phyloP scores from a whole-genome alignment of 2,113 vertebrate genomes.

The Aldabrachelys gigantea region DNA sequence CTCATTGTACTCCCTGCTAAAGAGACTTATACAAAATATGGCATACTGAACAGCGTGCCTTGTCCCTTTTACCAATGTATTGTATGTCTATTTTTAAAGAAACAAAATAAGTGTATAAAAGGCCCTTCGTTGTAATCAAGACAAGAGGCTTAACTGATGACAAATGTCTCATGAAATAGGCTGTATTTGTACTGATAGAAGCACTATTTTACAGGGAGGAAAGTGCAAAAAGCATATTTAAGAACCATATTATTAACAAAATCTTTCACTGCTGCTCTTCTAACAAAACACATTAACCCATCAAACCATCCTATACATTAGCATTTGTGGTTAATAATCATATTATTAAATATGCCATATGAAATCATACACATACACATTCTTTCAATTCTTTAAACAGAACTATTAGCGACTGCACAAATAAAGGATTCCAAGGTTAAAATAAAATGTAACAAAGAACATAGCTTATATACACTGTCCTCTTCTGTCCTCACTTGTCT shows the following conservation, averaged over 20 bases:
- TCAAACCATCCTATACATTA: not conserved
- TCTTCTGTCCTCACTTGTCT: not conserved
- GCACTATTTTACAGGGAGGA: conserved; percentile 13
- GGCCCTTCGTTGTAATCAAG: not conserved
- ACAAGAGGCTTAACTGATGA: not conserved
- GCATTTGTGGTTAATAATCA: not conserved
- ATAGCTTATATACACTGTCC: not conserved
- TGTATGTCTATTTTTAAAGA: conserved; percentile 13
- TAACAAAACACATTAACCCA: not conserved
- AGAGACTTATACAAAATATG: not conserved
- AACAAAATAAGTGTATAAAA: conserved; percentile 41
- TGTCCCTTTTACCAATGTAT: conserved; percentile 34
- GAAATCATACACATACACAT: not conserved
- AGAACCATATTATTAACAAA: not conserved
- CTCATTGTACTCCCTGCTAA: not conserved
- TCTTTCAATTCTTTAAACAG: not conserved
- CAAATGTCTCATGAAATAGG: conserved; percentile 51
- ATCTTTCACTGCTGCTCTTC: conserved; percentile 1
- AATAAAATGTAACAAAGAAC: not conserved
- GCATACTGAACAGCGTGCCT: conserved; percentile 6
- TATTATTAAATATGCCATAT: not conserved
- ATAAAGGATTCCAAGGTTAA: not conserved
- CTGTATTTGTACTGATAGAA: conserved; percentile 25
- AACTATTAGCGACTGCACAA: conserved; percentile 19
- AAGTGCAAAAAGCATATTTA: not conserved